phyloP scores from a whole-genome alignment of 2,888 invertebrate genomes.

The Fragum whitleyi region DNA sequence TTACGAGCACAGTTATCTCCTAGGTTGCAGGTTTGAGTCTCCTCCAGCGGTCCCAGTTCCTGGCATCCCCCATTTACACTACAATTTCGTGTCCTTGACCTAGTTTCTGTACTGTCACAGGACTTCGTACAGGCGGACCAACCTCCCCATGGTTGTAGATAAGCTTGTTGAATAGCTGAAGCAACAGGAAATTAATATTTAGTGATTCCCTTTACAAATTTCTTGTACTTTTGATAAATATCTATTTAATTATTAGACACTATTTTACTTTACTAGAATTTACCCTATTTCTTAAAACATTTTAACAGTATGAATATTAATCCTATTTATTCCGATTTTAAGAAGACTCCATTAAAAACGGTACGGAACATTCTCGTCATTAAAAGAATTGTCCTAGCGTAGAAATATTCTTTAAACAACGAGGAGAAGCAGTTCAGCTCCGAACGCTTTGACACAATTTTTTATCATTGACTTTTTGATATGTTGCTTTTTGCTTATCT shows the following conservation, averaged over 20 bases:
- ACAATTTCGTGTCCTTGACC: conserved; percentile 46
- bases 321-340: too few relatives aligned
- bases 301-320: too few relatives aligned
- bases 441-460: too few relatives aligned
- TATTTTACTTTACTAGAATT: not conserved
- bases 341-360: too few relatives aligned
- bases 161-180: conserved; percentile 14
- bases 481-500: too few relatives aligned
- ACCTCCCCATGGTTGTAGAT: conserved; percentile 34
- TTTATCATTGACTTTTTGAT: too few relatives aligned
- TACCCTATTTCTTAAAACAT: not conserved
- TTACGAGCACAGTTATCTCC: conserved; percentile 46
- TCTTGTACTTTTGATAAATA: not conserved
- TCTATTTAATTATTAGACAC: not conserved
- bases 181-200: not conserved
- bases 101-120: conserved; percentile 22
- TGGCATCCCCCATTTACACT: conserved; percentile 35
- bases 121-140: conserved; percentile 40
- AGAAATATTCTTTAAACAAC: too few relatives aligned
- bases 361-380: too few relatives aligned
- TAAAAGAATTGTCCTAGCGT: too few relatives aligned
- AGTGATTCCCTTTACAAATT: not conserved
- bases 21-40: conserved; percentile 41
- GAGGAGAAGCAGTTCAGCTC: too few relatives aligned
- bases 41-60: conserved; percentile 15